Evolutionary conservation across 2,888 invertebrate genomes (phyloP).

Genomic region (Sabatieria punctata): DNA sequence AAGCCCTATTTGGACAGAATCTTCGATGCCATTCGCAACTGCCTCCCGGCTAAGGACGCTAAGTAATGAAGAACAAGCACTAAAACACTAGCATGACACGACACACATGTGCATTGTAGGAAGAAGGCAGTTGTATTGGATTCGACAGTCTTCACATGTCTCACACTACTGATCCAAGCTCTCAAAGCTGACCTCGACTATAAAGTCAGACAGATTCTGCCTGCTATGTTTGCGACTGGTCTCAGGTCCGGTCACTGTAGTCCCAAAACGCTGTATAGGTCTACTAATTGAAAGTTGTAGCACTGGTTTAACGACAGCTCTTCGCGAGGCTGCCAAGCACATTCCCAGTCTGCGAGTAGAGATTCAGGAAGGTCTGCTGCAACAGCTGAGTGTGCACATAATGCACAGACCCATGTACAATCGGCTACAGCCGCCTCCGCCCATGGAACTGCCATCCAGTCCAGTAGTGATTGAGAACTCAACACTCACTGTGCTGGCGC

Average conservation of each 20-base stretch:
- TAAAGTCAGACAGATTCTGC: slow-evolving; percentile 57
- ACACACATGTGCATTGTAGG: too few relatives aligned
- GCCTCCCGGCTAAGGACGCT: slow-evolving; percentile 47
- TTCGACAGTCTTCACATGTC: slow-evolving; percentile 76
- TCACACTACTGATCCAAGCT: slow-evolving; percentile 72
- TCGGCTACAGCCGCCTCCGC: slow-evolving; percentile 15
- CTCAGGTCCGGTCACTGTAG: slow-evolving; percentile 37
- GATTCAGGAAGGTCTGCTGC: slow-evolving; percentile 77
- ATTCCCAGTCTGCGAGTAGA: slow-evolving; percentile 69
- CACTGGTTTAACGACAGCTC: slow-evolving; percentile 68
- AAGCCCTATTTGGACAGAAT: slow-evolving; percentile 60
- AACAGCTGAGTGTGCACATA: slow-evolving; percentile 69
- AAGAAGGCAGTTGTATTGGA: slow-evolving; percentile 52
- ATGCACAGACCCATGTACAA: slow-evolving; percentile 53
- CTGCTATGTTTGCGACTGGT: slow-evolving; percentile 78
- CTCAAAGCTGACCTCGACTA: slow-evolving; percentile 47
- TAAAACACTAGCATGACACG: too few relatives aligned
- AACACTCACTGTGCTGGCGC: slow-evolving; percentile 67
- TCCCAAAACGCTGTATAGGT: not conserved
- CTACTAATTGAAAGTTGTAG: slow-evolving; percentile 34
- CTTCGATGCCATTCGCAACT: slow-evolving; percentile 60
- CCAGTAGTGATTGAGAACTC: slow-evolving; percentile 45
- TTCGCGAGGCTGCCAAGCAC: slow-evolving; percentile 70
- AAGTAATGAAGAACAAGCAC: too few relatives aligned
- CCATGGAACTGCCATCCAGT: not conserved